Evolutionary conservation across 2,797 vertebrate genomes (phyloP).

Genomic region (Sternotherus odoratus): DNA sequence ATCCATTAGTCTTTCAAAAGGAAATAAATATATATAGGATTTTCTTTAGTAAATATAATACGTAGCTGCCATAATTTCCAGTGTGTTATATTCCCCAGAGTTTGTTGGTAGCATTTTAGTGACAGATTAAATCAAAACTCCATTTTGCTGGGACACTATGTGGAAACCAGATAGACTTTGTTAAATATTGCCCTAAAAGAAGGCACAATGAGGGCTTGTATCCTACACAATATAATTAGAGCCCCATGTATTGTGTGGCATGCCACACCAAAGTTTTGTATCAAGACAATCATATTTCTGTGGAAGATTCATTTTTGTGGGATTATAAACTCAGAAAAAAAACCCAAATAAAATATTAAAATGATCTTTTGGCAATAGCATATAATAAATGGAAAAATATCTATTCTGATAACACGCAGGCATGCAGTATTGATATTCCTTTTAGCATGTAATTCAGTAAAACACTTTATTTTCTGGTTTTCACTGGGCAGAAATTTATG

Average conservation of each 20-base stretch:
- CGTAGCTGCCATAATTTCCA: constrained; percentile 8
- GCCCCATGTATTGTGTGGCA: not conserved
- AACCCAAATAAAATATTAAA: not conserved
- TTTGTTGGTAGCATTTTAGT: constrained; percentile 1
- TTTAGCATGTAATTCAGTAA: not conserved
- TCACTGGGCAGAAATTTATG: not conserved
- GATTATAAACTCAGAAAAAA: not conserved
- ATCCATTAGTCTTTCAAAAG: not conserved
- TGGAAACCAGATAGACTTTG: not conserved
- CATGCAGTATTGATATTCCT: not conserved
- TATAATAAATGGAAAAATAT: not conserved
- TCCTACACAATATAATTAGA: not conserved
- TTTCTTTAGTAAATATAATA: constrained; percentile 39
- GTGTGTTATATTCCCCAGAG: not conserved
- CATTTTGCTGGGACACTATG: not conserved
- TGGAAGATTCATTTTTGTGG: not conserved
- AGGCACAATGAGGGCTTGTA: not conserved
- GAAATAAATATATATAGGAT: not conserved
- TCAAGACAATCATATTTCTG: not conserved
- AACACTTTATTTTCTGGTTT: not conserved
- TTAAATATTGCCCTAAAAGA: constrained; percentile 22
- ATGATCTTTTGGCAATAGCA: rapidly evolving
- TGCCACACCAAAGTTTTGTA: not conserved
- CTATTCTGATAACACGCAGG: not conserved
- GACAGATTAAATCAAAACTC: constrained; percentile 35